Evolutionary conservation across 1,140 invertebrate genomes (phyloP).

Genomic region (Drosophila melanogaster): DNA sequence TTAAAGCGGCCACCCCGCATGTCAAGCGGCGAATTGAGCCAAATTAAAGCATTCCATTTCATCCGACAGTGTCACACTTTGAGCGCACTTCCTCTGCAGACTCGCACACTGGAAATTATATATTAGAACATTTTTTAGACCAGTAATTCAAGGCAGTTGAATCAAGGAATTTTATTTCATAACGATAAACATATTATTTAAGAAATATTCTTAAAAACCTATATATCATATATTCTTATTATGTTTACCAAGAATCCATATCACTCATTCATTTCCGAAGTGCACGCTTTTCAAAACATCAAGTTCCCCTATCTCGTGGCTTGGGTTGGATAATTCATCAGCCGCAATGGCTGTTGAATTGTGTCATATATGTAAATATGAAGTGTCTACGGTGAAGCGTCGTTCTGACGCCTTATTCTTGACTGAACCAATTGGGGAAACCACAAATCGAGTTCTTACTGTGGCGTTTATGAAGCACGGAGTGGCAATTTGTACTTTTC

Average conservation of each 20-base stretch:
- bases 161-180: neutral
- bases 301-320: constrained; percentile 25
- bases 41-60: constrained; percentile 82
- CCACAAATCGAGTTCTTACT: constrained; percentile 13
- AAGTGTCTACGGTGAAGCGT: constrained; percentile 28
- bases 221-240: neutral
- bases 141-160: no score
- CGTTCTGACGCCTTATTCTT: neutral
- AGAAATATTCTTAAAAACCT: no score
- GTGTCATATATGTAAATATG: constrained; percentile 62
- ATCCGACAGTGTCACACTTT: constrained; percentile 78
- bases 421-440: neutral
- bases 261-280: constrained; percentile 4
- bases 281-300: constrained; percentile 3
- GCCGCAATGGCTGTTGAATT: constrained; percentile 64
- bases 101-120: constrained; percentile 11
- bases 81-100: constrained; percentile 70
- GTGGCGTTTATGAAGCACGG: constrained; percentile 15
- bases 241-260: neutral
- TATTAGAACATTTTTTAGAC: no score
- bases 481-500: constrained; percentile 51
- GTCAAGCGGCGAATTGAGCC: constrained; percentile 78
- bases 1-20: constrained; percentile 78
- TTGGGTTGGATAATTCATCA: constrained; percentile 71
- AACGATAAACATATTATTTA: neutral